Base-by-base conservation (phyloP, 2,113 vertebrate species). In the Lepidothrix coronata region DNA sequence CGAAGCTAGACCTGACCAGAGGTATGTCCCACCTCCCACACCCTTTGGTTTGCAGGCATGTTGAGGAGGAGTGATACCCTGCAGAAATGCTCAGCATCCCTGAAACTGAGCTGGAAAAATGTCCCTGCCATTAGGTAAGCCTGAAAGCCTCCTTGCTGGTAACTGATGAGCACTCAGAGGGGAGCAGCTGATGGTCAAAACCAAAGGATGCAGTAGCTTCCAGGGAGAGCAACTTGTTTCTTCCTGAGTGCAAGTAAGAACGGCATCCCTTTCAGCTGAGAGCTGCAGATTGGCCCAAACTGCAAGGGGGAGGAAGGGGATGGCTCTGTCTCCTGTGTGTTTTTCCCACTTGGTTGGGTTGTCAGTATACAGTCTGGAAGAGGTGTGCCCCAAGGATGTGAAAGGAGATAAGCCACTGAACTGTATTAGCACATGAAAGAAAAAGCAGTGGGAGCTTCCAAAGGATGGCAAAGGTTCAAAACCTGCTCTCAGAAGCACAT, bases 401-500 rank as follows among this genome's bases (percentile, higher is more conserved):
- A 93, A 68, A 46, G 83, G 57, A 95, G 95, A 97, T 96, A 96
- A 96, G 92, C 73, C 44, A 14, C 54, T 37, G 57, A 63, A 61
- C 79, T 75, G 28, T 46, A 95, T 96, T 96, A 96, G 86, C 96
- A 97, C 96, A 96, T 97, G 88, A 96, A 96, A 97, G 95, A 46
- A 93, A 90, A 93, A 92, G 39, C 76, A 88, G 92, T 96, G 92
- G 93, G 95, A 96, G 85, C 93, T 86, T 91, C 95, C 88, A 91
- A 75, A 93, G 79, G 76, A 89, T 96, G 95, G 95, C 96, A 95
- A 7, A 86, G 83, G 89, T 97, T 96, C 96, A 96, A 96, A 97
- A 96, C 72, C 88, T 91, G 88, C 92, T 96, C 82, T 37, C 59
- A 96, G 95, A 96, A 94, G 88, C 88, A 88, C 78, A 91, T 96